Percentiles rank a stretch among this genome's conserved stretches.
phyloP scores from a whole-genome alignment of 2,888 invertebrate species.

The Lacanobia oleracea region DNA sequence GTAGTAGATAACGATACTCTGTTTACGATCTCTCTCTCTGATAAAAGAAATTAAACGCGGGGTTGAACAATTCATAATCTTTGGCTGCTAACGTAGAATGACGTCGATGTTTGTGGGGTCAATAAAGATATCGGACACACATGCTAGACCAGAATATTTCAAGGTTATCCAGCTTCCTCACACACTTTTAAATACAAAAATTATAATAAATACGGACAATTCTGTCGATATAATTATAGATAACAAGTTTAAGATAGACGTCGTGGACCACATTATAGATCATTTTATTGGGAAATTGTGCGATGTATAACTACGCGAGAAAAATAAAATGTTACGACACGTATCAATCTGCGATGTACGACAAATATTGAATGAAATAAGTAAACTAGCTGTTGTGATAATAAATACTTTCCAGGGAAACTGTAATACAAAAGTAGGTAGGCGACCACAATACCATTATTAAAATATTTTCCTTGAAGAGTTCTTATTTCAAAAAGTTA shows the following conservation, averaged over 20 bases:
- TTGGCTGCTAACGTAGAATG: constrained; percentile 57
- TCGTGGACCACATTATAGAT: background rate
- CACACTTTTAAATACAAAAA: constrained; percentile 25
- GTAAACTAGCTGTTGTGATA: background rate
- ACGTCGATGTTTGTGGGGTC: constrained; percentile 68
- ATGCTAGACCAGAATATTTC: constrained; percentile 72
- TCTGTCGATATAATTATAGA: constrained; percentile 8
- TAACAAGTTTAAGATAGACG: constrained; percentile 30
- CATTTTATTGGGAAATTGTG: background rate
- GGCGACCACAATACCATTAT: background rate
- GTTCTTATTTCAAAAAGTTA: constrained; percentile 10
- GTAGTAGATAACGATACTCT: constrained; percentile 74
- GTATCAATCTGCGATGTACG: background rate
- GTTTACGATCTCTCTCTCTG: constrained; percentile 77
- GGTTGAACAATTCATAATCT: constrained; percentile 50
- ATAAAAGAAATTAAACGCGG: constrained; percentile 64
- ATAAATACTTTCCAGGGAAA: constrained; percentile 5
- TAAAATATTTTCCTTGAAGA: constrained; percentile 21
- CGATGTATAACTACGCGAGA: background rate
- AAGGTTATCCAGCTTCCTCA: constrained; percentile 61
- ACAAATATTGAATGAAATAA: background rate
- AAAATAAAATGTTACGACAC: background rate
- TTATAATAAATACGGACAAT: constrained; percentile 16
- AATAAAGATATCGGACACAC: constrained; percentile 69
- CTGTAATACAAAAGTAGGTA: constrained; percentile 25